phyloP scores from a whole-genome alignment of 2,888 invertebrate genomes.

The Scaptomyza polygonia region DNA sequence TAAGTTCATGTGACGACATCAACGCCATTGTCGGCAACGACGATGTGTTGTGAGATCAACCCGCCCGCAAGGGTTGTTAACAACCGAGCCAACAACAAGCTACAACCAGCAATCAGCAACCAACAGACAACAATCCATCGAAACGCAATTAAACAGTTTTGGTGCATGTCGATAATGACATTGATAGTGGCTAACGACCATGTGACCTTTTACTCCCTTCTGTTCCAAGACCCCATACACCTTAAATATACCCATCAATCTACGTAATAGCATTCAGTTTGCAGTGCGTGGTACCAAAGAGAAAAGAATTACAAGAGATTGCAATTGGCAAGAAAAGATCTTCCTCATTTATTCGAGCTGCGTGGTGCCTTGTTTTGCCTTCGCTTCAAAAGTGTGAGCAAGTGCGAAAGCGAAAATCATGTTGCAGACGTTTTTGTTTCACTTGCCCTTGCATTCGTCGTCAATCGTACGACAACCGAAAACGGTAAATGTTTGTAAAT shows the following conservation, averaged over 20 bases:
- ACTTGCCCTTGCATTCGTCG: no score
- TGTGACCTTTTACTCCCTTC: background rate
- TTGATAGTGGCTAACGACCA: constrained; percentile 51
- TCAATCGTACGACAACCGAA: no score
- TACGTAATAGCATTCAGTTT: background rate
- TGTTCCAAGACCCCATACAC: background rate
- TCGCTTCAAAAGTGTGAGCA: no score
- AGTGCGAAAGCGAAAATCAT: no score
- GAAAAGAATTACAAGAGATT: no score
- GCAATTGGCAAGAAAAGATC: no score
- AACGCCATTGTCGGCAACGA: constrained; percentile 21
- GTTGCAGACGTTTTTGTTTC: no score
- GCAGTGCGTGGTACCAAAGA: background rate
- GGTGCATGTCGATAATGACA: constrained; percentile 52
- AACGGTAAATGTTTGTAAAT: no score
- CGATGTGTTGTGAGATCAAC: constrained; percentile 53
- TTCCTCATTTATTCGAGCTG: no score
- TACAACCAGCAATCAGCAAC: constrained; percentile 15
- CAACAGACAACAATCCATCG: constrained; percentile 17
- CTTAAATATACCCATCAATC: background rate
- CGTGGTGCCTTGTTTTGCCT: no score
- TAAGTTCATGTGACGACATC: constrained; percentile 49
- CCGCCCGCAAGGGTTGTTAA: constrained; percentile 54
- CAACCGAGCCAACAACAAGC: constrained; percentile 32
- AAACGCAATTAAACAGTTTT: constrained; percentile 39